These are phyloP conservation scores for Yponomeuta sedellus DNA, from an alignment of 2,888 invertebrate species.

Conservation along the genomic window DNA sequence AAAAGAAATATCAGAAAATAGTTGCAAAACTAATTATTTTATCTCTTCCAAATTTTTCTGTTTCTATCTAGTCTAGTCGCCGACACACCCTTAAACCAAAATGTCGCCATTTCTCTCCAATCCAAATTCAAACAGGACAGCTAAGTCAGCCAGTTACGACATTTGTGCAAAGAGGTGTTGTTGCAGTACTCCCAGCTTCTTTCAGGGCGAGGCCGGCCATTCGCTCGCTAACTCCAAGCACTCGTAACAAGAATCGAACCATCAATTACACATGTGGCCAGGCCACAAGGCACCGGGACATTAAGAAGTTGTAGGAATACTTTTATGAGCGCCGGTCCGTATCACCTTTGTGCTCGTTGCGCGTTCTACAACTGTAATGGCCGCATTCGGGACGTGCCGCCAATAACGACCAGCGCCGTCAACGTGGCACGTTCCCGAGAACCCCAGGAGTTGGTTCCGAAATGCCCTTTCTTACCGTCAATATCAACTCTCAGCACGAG, in stretches of 20 bases:
- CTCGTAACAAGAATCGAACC: not conserved
- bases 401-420: conserved; percentile 9
- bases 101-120: no score
- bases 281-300: conserved; percentile 5
- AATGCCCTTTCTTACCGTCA: not conserved
- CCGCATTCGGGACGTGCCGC: conserved; percentile 12
- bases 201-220: no score
- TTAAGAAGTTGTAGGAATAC: conserved; percentile 13
- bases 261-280: not conserved
- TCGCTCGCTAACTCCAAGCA: not conserved
- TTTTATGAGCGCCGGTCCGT: conserved; percentile 12
- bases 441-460: not conserved
- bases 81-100: no score
- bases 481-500: not conserved
- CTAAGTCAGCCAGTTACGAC: no score
- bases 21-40: no score
- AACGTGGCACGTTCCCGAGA: not conserved
- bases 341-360: conserved; percentile 14
- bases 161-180: no score
- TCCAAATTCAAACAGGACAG: no score
- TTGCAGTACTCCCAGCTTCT: no score
- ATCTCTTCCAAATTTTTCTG: no score
- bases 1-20: no score
- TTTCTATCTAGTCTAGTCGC: no score
- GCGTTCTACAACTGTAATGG: conserved; percentile 13